Evolutionary conservation across 1,140 invertebrate genomes (phyloP).

Genomic region (Panagrolaimus sp.): DNA sequence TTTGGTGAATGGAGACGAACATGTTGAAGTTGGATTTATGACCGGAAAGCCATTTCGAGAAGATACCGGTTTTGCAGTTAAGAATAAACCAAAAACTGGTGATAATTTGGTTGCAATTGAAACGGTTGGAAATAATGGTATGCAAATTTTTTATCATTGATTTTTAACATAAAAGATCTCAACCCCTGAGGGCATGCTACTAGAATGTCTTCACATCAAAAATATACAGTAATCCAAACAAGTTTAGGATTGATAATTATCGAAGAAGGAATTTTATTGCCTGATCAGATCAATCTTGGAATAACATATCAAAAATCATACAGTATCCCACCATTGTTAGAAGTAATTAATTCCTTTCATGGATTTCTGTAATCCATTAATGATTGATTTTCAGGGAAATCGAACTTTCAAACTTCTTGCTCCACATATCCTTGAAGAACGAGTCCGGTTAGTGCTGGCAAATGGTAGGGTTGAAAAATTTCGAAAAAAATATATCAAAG

Average conservation of each 20-base stretch:
- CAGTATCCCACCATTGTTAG: no score
- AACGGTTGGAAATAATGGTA: slow-evolving; percentile 44
- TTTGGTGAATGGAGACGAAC: slow-evolving; percentile 41
- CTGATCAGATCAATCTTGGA: slow-evolving; percentile 21
- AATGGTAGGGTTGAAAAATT: not conserved
- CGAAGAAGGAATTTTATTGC: slow-evolving; percentile 47
- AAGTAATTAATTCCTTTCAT: no score
- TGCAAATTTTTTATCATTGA: slow-evolving; percentile 19
- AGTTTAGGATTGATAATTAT: slow-evolving; percentile 51
- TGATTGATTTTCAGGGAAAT: slow-evolving; percentile 15
- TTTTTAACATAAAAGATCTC: not conserved
- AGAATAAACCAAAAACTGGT: slow-evolving; percentile 32
- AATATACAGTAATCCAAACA: not conserved
- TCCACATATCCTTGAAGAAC: slow-evolving; percentile 28
- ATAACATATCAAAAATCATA: slow-evolving; percentile 22
- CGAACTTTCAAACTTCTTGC: slow-evolving; percentile 9
- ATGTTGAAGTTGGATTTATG: slow-evolving; percentile 50
- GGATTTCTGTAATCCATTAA: slow-evolving; percentile 8
- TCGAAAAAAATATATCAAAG: slow-evolving; percentile 33
- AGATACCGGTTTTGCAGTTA: slow-evolving; percentile 48
- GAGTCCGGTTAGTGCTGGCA: not conserved
- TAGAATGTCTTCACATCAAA: not conserved
- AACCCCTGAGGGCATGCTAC: not conserved
- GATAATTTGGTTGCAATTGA: slow-evolving; percentile 53
- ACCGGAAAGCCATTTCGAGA: slow-evolving; percentile 50